Evolutionary conservation across 64 coral and sea anemone species (phyloP), one percentile per base, ranked within the genome.

Genomic region (Acropora tenuis): DNA sequence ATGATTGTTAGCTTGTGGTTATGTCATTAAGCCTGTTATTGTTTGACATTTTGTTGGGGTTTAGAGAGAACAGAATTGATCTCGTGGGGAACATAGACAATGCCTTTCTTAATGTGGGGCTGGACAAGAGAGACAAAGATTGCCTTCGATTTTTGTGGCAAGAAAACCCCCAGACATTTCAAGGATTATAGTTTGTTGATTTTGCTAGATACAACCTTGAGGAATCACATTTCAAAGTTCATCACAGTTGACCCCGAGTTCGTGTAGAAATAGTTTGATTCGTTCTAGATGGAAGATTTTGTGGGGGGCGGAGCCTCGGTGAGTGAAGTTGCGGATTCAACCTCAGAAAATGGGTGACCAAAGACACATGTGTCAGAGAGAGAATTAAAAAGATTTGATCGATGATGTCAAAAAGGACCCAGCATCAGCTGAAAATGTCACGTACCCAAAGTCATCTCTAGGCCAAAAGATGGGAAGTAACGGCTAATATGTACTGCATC

Each of bases 311-410:
- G 46, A 2, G 18, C 57, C 42, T 69, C 49, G 41, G 1, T 77
- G 18, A 77, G 75, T 0, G 94, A 91, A 52, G 67, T 58, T 6
- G 63, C 48, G 74, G 88, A 48, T 90, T 94, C 16, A 90, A 78
- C 45, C 63, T 90, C 8, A 69, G 93, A 40, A 94, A 94, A 47
- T 90, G 88, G 88, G 19, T 78, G 53, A 90, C 93, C 8, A 94
- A 86, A 17, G 76, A 90, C 76, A 18, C n/a, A 41, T 60, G 19
- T 7, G 40, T 92, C 15, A 78, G 73, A 43, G 79, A 61, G 52
- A 40, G 12, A 71, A 63, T 8, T 20, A 68, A 77, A 59, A 20
- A 47, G 67, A 46, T 19, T 42, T 5, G n/a, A 48, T 6, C 43
- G 40, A 59, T 18, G 86, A 45, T 18, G 5, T 77, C 43, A 84